Conservation (phyloP, 2,113 vertebrate genomes). For the Electrona antarctica region DNA sequence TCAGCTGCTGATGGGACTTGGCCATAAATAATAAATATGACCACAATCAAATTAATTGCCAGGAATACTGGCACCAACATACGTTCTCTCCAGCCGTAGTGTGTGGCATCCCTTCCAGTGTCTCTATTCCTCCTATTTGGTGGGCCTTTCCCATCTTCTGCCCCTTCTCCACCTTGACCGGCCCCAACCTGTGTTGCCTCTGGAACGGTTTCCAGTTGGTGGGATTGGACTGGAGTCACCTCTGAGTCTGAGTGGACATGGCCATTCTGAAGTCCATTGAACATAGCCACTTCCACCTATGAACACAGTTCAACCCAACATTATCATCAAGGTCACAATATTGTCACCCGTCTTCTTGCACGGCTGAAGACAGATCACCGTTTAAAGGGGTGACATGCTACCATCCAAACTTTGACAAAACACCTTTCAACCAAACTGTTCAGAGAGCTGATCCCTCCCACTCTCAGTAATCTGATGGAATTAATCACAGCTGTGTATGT, state of each 20-base stretch:
- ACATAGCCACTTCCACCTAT: conserved; percentile 50
- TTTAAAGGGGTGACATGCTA: too few relatives aligned
- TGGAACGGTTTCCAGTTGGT: conserved; percentile 14
- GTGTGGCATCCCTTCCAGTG: conserved; percentile 37
- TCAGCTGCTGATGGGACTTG: too few relatives aligned
- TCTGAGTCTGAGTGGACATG: conserved; percentile 17
- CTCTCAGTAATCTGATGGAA: too few relatives aligned
- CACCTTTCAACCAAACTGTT: too few relatives aligned
- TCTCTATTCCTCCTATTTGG: conserved; percentile 52
- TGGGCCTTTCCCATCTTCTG: conserved; percentile 46
- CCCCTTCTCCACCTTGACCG: conserved; percentile 77
- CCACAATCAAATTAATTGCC: too few relatives aligned
- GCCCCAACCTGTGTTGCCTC: conserved; percentile 64
- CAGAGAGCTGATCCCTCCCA: too few relatives aligned
- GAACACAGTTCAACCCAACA: background rate
- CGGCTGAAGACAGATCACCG: too few relatives aligned
- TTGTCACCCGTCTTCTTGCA: too few relatives aligned
- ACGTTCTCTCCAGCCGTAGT: conserved; percentile 67
- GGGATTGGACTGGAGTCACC: background rate
- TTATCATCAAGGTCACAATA: too few relatives aligned
- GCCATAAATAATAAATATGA: too few relatives aligned
- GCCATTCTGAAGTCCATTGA: conserved; percentile 50
- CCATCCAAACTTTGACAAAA: too few relatives aligned
- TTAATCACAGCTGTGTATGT: too few relatives aligned
- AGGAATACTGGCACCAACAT: conserved; percentile 6